Conservation (phyloP, 2,888 invertebrate genomes). For the Nezara viridula region DNA sequence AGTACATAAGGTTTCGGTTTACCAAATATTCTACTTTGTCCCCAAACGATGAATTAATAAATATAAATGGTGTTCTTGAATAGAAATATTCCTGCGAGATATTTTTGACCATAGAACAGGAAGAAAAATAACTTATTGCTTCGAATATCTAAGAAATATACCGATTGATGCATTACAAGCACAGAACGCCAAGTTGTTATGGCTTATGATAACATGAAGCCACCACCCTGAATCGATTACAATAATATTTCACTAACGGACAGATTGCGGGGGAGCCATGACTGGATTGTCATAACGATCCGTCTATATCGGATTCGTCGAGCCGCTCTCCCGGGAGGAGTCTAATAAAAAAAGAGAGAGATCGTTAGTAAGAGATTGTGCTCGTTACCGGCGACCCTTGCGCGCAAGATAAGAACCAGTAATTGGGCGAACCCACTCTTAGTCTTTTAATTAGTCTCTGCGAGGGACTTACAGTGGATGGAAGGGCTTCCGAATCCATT, state of each 20-base stretch:
- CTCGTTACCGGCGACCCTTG: constrained; percentile 44
- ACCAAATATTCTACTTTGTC: no score
- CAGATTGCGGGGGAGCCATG: constrained; percentile 3
- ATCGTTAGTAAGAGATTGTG: constrained; percentile 23
- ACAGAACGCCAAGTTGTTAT: not conserved
- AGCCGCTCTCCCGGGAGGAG: not conserved
- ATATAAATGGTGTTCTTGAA: no score
- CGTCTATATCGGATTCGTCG: constrained; percentile 26
- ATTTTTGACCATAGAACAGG: no score
- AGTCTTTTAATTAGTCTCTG: constrained; percentile 41
- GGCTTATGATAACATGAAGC: not conserved
- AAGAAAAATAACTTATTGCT: not conserved
- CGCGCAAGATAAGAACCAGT: constrained; percentile 25
- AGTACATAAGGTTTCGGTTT: no score
- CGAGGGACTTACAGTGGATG: not conserved
- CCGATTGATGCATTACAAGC: not conserved
- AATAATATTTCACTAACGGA: constrained; percentile 20
- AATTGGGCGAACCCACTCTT: constrained; percentile 9
- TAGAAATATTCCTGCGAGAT: no score
- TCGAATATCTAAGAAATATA: not conserved
- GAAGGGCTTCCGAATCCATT: constrained; percentile 3
- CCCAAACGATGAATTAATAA: no score
- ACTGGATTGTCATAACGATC: constrained; percentile 25
- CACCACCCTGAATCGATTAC: not conserved
- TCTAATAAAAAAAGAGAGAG: constrained; percentile 10